phyloP scores from a whole-genome alignment of 2,113 vertebrate species.

The Fukomys damarensis region DNA sequence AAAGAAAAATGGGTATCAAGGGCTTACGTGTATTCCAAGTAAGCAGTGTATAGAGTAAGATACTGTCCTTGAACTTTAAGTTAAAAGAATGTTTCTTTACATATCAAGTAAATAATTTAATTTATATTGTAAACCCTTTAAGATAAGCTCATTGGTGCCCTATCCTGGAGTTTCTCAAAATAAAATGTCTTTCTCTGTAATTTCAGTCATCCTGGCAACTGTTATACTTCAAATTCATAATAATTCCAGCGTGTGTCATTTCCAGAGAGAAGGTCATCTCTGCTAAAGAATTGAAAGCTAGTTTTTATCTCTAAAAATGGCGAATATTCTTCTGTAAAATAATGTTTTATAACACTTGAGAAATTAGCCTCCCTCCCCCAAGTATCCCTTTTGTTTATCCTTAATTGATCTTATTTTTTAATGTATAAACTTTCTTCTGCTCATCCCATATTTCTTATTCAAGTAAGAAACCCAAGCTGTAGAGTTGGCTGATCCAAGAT shows the following conservation, averaged over 20 bases:
- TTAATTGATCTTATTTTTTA: not conserved
- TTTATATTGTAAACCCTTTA: not conserved
- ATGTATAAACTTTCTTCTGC: not conserved
- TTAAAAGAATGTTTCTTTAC: not conserved
- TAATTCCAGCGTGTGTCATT: not conserved
- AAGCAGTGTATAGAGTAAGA: not conserved
- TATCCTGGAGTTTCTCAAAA: not conserved
- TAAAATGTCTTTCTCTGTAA: not conserved
- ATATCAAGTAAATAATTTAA: not conserved
- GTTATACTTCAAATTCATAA: not conserved
- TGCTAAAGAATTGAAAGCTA: not conserved
- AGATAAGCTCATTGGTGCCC: not conserved
- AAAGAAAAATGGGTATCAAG: not conserved
- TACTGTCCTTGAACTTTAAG: not conserved
- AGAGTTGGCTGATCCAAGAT: slow-evolving; percentile 4
- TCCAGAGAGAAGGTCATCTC: not conserved
- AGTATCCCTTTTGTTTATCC: not conserved
- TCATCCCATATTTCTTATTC: not conserved
- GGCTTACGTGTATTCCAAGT: not conserved
- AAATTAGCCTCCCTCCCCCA: not conserved
- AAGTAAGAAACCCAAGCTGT: not conserved
- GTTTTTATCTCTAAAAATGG: not conserved
- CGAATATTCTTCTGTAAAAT: not conserved
- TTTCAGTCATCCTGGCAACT: not conserved
- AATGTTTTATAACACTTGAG: not conserved